phyloP scores from a whole-genome alignment of 2,113 vertebrate species.

The Clupea harengus region DNA sequence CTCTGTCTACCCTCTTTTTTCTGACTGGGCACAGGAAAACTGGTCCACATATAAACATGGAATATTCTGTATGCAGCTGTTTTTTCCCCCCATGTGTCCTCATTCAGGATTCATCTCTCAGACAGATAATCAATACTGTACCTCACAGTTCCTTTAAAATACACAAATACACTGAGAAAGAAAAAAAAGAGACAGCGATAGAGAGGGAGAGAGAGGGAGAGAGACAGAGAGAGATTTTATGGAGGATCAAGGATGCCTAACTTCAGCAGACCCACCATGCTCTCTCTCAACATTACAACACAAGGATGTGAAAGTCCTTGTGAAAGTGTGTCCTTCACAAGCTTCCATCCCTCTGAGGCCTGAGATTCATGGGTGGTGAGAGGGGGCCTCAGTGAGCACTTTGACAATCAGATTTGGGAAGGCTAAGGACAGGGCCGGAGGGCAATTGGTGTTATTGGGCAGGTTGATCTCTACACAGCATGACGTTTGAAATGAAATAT shows the following conservation, averaged over 20 bases:
- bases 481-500: conserved; percentile 48
- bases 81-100: background rate
- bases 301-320: background rate
- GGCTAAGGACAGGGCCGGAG: conserved; percentile 29
- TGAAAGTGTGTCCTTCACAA: too few relatives aligned
- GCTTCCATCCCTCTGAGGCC: background rate
- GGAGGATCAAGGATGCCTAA: too few relatives aligned
- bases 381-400: conserved; percentile 20
- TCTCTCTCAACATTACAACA: background rate
- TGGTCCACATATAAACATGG: background rate
- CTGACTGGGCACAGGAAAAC: background rate
- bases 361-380: conserved; percentile 16
- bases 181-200: background rate
- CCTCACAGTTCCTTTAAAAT: background rate
- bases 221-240: background rate
- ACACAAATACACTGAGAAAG: background rate
- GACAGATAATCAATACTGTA: background rate
- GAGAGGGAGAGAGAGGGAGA: background rate
- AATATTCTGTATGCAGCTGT: background rate
- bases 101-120: background rate
- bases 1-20: too few relatives aligned
- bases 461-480: conserved; percentile 47
- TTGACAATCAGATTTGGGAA: conserved; percentile 32
- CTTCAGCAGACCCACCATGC: too few relatives aligned
- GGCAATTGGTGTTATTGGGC: conserved; percentile 43